These are phyloP conservation scores for Petrocephalus zakoni DNA, from an alignment of 2,113 vertebrate species.

Conservation along the genomic window DNA sequence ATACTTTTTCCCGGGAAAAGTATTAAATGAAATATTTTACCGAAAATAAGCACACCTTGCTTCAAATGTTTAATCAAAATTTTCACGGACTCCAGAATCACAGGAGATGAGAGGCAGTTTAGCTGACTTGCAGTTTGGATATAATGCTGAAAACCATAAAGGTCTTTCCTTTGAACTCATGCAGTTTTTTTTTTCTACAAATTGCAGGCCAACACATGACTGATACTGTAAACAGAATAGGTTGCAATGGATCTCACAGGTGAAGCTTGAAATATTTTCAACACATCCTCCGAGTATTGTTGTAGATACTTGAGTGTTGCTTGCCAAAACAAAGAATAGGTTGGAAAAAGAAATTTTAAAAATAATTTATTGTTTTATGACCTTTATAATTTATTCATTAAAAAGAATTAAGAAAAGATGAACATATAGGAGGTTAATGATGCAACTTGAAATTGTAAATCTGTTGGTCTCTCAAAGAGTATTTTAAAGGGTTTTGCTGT, in stretches of 20 bases:
- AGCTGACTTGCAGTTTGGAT: neutral
- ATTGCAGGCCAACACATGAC: conserved; percentile 4
- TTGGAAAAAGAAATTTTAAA: conserved; percentile 37
- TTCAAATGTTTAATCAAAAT: neutral
- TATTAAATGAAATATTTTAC: neutral
- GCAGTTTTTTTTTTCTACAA: neutral
- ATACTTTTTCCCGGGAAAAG: neutral
- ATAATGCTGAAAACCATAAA: neutral
- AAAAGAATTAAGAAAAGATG: conserved; percentile 60
- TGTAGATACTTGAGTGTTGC: conserved; percentile 89
- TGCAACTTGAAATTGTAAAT: conserved; percentile 56
- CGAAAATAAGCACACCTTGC: too few relatives aligned
- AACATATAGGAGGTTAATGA: conserved; percentile 37
- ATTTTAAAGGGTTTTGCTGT: conserved; percentile 57
- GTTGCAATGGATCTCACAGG: conserved; percentile 67
- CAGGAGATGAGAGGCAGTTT: neutral
- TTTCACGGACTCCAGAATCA: neutral
- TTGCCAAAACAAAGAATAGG: conserved; percentile 68
- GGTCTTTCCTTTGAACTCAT: neutral
- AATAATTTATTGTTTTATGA: conserved; percentile 87
- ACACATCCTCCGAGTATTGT: conserved; percentile 88
- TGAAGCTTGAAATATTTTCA: conserved; percentile 70
- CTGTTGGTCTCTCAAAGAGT: conserved; percentile 70
- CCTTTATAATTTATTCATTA: conserved; percentile 83
- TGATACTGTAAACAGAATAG: neutral